A percentile compares a stretch with the other conserved stretches of the same genome.
These are phyloP conservation scores for Drosophila nannoptera DNA, from an alignment of 1,140 invertebrate genomes.

Conservation along the genomic window DNA sequence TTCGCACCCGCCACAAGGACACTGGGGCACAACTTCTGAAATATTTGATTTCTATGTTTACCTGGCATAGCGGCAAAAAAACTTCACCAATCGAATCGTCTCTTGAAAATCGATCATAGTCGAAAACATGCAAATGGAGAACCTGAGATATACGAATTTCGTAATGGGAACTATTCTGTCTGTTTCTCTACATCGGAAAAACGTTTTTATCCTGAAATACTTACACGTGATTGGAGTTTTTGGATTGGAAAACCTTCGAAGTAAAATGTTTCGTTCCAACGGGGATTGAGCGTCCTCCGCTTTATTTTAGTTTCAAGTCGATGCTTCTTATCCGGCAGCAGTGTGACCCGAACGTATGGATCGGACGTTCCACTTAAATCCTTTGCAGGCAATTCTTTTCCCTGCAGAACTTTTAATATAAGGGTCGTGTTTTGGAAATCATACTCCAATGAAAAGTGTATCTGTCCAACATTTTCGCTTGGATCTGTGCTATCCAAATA, in stretches of 20 bases:
- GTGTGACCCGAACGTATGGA: conserved; percentile 93
- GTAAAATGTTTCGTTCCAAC: conserved; percentile 99
- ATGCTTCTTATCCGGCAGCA: conserved; percentile 97
- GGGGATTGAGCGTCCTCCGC: conserved; percentile 94
- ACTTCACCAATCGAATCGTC: conserved; percentile 98
- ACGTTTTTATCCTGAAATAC: conserved; percentile 1
- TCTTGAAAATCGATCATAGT: conserved; percentile 96
- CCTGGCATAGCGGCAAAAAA: conserved; percentile 94
- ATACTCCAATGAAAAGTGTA: conserved; percentile 96
- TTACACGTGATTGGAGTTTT: conserved; percentile 91
- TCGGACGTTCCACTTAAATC: conserved; percentile 96
- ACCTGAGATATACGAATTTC: conserved; percentile 81
- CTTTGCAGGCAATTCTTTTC: conserved; percentile 95
- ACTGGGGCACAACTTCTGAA: too few relatives aligned
- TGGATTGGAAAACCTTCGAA: conserved; percentile 98
- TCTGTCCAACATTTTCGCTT: conserved; percentile 94
- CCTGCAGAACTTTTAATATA: conserved; percentile 94
- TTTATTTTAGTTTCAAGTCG: conserved; percentile 98
- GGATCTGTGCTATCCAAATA: conserved; percentile 95
- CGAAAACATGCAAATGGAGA: conserved; percentile 95
- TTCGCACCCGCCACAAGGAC: too few relatives aligned
- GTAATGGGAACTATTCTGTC: not conserved
- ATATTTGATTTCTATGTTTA: conserved; percentile 73
- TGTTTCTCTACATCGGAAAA: too few relatives aligned
- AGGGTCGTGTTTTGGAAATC: conserved; percentile 97